Percentiles rank a stretch among this genome's conserved stretches.
phyloP scores from a whole-genome alignment of 2,113 vertebrate genomes.

The Alexandromys fortis region DNA sequence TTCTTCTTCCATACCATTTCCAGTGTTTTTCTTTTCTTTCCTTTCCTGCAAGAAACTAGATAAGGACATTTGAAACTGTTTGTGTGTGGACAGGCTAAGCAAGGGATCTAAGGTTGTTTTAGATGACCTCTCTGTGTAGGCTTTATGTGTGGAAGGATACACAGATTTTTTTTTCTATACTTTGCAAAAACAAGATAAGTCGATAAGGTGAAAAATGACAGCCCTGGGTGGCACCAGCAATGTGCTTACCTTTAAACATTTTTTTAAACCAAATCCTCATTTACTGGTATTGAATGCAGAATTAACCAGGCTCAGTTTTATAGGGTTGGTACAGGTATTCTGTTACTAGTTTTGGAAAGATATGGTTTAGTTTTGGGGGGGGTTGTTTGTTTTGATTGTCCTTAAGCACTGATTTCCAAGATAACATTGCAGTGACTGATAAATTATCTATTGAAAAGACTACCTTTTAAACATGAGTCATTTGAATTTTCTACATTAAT shows the following conservation, averaged over 20 bases:
- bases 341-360: neutral
- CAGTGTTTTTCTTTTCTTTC: neutral
- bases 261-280: neutral
- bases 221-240: neutral
- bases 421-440: constrained; percentile 19
- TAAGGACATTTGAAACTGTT: neutral
- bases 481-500: constrained; percentile 56
- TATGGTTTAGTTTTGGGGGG: neutral
- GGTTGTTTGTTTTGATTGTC: neutral
- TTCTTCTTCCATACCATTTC: neutral
- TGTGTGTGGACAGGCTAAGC: neutral
- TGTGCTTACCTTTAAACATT: constrained; percentile 1
- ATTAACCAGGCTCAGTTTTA: constrained; percentile 12
- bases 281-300: neutral
- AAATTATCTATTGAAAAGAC: constrained; percentile 25
- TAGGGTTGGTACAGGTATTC: neutral
- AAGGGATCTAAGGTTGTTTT: constrained; percentile 28
- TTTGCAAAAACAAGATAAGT: constrained; percentile 48
- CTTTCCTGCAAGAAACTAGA: neutral
- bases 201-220: constrained; percentile 16
- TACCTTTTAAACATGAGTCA: neutral
- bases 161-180: neutral
- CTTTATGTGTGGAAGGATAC: constrained; percentile 29
- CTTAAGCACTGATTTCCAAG: constrained; percentile 36
- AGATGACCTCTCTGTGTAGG: constrained; percentile 36